These are phyloP conservation scores for Polyergus mexicanus DNA, from an alignment of 1,140 invertebrate species.

Conservation along the genomic window DNA sequence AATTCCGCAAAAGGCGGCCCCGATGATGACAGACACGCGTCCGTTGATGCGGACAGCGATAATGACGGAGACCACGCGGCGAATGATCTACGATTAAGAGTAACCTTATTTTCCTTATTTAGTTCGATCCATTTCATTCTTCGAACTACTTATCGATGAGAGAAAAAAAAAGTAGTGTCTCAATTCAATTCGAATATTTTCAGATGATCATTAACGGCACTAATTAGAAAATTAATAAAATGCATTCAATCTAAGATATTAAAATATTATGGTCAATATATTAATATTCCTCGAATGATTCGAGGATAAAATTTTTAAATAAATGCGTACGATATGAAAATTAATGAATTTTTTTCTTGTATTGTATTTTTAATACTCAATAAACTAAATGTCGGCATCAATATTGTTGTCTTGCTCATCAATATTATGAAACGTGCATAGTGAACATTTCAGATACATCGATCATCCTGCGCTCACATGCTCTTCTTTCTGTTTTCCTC, in stretches of 20 bases:
- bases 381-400: not conserved
- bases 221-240: not conserved
- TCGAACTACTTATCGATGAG: not conserved
- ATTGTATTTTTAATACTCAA: not conserved
- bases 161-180: not conserved
- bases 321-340: not conserved
- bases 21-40: conserved; percentile 6
- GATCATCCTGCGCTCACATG: conserved; percentile 2
- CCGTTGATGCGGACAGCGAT: not conserved
- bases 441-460: conserved; percentile 1
- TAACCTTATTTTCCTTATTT: conserved; percentile 26
- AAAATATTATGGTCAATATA: not conserved
- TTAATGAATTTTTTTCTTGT: not conserved
- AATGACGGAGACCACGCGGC: conserved; percentile 17
- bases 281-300: not conserved
- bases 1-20: conserved; percentile 43
- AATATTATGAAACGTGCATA: conserved; percentile 22
- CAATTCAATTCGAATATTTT: not conserved
- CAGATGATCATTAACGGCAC: not conserved
- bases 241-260: not conserved
- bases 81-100: conserved; percentile 35
- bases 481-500: conserved; percentile 25
- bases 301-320: not conserved
- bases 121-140: not conserved
- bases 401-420: conserved; percentile 10